These are phyloP conservation scores for Pipistrellus pipistrellus DNA, from an alignment of 2,797 vertebrate genomes.

Conservation along the genomic window DNA sequence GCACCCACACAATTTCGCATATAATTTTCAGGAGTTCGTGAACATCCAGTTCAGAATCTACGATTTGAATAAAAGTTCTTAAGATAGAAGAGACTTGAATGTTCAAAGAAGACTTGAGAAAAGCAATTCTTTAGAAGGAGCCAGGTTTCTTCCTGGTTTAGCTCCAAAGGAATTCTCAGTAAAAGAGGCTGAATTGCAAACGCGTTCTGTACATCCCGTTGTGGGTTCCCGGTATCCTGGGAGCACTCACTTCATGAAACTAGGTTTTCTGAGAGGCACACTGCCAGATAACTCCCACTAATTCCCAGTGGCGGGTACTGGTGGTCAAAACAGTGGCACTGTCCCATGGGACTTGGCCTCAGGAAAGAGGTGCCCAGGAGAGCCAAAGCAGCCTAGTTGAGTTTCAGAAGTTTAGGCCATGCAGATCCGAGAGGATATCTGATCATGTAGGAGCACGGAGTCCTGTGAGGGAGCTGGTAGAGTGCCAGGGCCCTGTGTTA, in stretches of 20 bases:
- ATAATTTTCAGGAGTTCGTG: constrained; percentile 4
- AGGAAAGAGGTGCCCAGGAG: background rate
- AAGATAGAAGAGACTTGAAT: background rate
- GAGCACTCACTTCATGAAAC: background rate
- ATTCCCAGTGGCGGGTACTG: background rate
- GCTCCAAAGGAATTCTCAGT: background rate
- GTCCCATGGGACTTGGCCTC: background rate
- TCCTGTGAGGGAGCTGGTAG: background rate
- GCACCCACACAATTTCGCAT: background rate
- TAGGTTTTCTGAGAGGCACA: background rate
- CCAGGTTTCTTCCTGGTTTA: constrained; percentile 23
- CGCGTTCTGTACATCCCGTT: background rate
- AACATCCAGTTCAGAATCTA: background rate
- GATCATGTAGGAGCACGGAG: background rate
- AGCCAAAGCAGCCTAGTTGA: background rate
- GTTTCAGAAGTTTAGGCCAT: background rate
- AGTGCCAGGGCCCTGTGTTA: background rate
- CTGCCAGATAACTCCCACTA: background rate
- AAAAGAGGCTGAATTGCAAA: background rate
- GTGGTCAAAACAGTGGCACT: background rate
- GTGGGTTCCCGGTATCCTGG: background rate
- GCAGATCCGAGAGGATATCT: background rate
- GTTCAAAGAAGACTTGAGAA: constrained; percentile 5
- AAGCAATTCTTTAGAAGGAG: background rate
- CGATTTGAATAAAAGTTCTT: constrained; percentile 44